Conservation (phyloP, 2,113 vertebrate species). For the Sminthopsis crassicaudata region DNA sequence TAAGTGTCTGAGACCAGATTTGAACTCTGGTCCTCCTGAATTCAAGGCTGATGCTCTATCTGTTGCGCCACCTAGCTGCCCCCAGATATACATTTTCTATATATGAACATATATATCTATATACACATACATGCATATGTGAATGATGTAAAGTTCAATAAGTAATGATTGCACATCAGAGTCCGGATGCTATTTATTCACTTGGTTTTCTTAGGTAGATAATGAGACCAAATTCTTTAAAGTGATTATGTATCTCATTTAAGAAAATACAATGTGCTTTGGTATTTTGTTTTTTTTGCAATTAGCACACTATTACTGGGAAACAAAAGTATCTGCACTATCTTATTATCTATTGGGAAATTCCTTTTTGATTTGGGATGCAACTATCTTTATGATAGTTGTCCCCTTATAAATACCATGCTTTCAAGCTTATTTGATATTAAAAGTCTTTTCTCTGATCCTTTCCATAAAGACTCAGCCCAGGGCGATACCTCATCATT, state of each 20-base stretch:
- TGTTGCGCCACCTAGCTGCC: too few relatives aligned
- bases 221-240: not conserved
- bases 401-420: not conserved
- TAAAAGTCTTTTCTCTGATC: not conserved
- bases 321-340: not conserved
- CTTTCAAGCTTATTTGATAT: not conserved
- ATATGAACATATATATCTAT: too few relatives aligned
- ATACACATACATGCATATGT: too few relatives aligned
- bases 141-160: too few relatives aligned
- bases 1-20: too few relatives aligned
- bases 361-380: not conserved
- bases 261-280: not conserved
- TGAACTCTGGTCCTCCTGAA: too few relatives aligned
- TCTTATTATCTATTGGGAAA: not conserved
- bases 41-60: too few relatives aligned
- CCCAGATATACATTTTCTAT: too few relatives aligned
- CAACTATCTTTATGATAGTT: not conserved
- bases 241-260: not conserved
- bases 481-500: too few relatives aligned
- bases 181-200: not conserved
- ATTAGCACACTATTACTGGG: not conserved
- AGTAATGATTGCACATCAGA: too few relatives aligned
- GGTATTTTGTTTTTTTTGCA: not conserved
- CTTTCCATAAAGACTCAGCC: too few relatives aligned
- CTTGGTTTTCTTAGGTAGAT: not conserved